Base-by-base conservation (phyloP, 2,888 invertebrate species). In the Drosophila heteroneura region DNA sequence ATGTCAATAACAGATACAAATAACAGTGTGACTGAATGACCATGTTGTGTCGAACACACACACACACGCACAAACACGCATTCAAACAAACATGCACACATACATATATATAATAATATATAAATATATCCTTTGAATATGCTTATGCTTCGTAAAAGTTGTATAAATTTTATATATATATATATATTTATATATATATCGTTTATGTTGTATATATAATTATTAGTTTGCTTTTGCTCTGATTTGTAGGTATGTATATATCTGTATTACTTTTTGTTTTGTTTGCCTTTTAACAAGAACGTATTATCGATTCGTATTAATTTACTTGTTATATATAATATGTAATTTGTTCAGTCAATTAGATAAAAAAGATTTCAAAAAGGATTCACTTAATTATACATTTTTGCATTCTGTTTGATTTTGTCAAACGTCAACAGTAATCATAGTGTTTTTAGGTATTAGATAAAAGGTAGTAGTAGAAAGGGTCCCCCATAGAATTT, bases 321-420 rank as follows among this genome's bases (percentile, higher is more conserved):
- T 85, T 81, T 74, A 78, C 66, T 70, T 85, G 67, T 68, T 80
- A 64, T 83, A 37, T 85, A 64, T 81, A 61, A 85, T 85, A 86
- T 85, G 82, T 85, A 85, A 85, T 89, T 85, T 85, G 85, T 85
- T 85, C 90, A 85, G 89, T 85, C 85, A 85, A 85, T 85, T 85
- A 85, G 85, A 89, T 85, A 85, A 85, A 85, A 88, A 85, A 85
- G 85, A 87, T 85, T 85, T 87, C 87, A 85, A 85, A 85, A 85
- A 87, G 85, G 87, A 82, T 85, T 89, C 86, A 75, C 89, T 89
- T 85, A 89, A 89, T 66, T 64, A 71, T 79, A 74, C 64, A 74
- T 74, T 66, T 37, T 79, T 71, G 70, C 60, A 44, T 65, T 70
- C 74, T 52, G 57, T 56, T 76, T 79, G 65, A 72, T 67, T 66